phyloP scores from a whole-genome alignment of 2,113 vertebrate genomes.

The Thinocorus orbignyianus region DNA sequence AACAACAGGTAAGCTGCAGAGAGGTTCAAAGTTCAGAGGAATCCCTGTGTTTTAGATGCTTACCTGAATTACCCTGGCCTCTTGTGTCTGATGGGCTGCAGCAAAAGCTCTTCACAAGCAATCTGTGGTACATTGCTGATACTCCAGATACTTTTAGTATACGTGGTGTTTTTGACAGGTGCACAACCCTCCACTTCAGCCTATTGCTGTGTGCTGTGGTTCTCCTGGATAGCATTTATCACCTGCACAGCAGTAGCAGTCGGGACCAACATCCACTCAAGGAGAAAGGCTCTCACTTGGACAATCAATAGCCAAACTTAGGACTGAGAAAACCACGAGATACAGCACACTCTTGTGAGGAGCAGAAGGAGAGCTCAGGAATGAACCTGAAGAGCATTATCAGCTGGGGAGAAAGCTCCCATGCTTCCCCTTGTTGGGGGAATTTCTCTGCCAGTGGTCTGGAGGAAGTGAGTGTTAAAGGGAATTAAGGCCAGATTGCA shows the following conservation, averaged over 20 bases:
- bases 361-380: neutral
- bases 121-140: neutral
- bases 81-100: neutral
- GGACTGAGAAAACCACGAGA: neutral
- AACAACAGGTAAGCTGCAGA: neutral
- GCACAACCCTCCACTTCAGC: neutral
- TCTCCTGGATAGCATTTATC: neutral
- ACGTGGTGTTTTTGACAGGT: neutral
- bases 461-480: neutral
- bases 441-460: neutral
- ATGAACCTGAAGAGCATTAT: neutral
- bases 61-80: neutral
- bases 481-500: neutral
- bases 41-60: neutral
- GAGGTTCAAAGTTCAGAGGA: neutral
- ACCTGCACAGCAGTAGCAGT: neutral
- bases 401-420: fast-evolving
- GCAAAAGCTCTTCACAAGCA: neutral
- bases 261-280: neutral
- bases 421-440: fast-evolving
- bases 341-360: neutral
- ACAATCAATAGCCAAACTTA: neutral
- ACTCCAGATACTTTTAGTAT: neutral
- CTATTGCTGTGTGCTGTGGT: neutral
- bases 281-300: neutral